A percentile compares a stretch with the other conserved stretches of the same genome.
These are phyloP conservation scores for Trypoxylus dichotomus DNA, from an alignment of 1,140 invertebrate species.

Conservation along the genomic window DNA sequence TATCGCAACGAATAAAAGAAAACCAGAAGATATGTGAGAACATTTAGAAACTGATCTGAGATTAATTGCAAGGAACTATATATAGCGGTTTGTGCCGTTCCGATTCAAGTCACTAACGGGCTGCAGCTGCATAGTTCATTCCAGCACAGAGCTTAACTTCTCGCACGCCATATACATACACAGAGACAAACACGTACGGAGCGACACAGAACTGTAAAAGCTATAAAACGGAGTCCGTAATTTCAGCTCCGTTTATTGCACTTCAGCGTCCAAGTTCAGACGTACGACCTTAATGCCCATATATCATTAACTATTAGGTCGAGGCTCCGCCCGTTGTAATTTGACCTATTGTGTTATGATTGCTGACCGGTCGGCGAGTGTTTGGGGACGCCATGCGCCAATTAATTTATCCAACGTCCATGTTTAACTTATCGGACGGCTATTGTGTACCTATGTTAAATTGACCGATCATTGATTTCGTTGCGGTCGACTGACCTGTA, in stretches of 20 bases:
- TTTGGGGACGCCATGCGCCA: conserved; percentile 28
- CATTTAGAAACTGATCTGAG: conserved; percentile 19
- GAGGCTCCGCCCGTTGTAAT: conserved; percentile 26
- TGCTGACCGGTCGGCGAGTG: conserved; percentile 19
- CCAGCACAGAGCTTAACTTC: not conserved
- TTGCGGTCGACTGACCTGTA: conserved; percentile 9
- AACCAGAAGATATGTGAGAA: not conserved
- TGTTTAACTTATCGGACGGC: conserved; percentile 29
- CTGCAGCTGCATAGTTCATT: conserved; percentile 9
- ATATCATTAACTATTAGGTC: conserved; percentile 30
- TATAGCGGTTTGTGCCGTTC: not conserved
- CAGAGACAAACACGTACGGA: not conserved
- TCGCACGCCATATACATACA: not conserved
- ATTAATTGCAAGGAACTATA: conserved; percentile 18
- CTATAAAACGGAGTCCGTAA: conserved; percentile 29
- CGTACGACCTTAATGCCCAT: conserved; percentile 26
- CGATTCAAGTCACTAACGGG: not conserved
- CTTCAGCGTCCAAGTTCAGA: conserved; percentile 24
- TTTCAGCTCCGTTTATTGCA: conserved; percentile 26
- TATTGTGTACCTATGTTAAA: conserved; percentile 29
- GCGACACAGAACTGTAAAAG: conserved; percentile 1
- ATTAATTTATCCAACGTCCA: conserved; percentile 29
- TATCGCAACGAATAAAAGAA: conserved; percentile 3
- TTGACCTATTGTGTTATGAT: conserved; percentile 29
- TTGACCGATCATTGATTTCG: conserved; percentile 30